A percentile compares a stretch with the other conserved stretches of the same genome.
These are phyloP conservation scores for Peromyscus attwateri DNA, from an alignment of 2,797 vertebrate species.

Conservation along the genomic window DNA sequence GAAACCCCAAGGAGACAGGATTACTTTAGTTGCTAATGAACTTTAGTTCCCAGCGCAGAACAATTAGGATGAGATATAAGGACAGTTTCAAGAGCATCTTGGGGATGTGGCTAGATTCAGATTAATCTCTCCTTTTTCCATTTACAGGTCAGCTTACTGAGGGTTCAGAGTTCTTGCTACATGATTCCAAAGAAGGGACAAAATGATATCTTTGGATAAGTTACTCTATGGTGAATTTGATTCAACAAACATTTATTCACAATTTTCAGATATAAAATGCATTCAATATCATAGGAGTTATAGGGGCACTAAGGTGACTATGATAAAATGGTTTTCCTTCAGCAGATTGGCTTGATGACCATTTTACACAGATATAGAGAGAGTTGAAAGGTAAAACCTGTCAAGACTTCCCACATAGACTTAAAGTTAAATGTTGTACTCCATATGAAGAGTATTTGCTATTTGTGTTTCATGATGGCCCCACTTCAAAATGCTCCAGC, in stretches of 20 bases:
- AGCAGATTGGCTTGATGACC: neutral
- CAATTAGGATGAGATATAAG: constrained; percentile 70
- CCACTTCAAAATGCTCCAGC: neutral
- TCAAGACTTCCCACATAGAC: neutral
- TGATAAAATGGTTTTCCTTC: neutral
- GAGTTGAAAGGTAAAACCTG: constrained; percentile 3
- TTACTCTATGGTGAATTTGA: constrained; percentile 36
- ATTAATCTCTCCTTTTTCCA: constrained; percentile 23
- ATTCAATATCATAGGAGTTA: neutral
- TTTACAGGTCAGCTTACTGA: constrained; percentile 49
- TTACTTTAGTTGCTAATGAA: constrained; percentile 82
- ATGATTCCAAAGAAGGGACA: neutral
- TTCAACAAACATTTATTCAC: constrained; percentile 51
- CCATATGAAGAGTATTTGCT: neutral
- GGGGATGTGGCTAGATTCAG: constrained; percentile 38
- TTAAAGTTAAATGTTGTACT: neutral
- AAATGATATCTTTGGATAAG: constrained; percentile 44
- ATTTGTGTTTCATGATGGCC: neutral
- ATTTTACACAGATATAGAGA: neutral
- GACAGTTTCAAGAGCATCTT: constrained; percentile 64
- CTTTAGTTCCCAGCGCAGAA: constrained; percentile 73
- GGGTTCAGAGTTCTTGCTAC: neutral
- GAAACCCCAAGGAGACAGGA: constrained; percentile 74
- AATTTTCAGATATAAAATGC: neutral
- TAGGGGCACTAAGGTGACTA: neutral